Evolutionary conservation across 1,140 invertebrate species (phyloP).

Genomic region (Chelonus insularis): DNA sequence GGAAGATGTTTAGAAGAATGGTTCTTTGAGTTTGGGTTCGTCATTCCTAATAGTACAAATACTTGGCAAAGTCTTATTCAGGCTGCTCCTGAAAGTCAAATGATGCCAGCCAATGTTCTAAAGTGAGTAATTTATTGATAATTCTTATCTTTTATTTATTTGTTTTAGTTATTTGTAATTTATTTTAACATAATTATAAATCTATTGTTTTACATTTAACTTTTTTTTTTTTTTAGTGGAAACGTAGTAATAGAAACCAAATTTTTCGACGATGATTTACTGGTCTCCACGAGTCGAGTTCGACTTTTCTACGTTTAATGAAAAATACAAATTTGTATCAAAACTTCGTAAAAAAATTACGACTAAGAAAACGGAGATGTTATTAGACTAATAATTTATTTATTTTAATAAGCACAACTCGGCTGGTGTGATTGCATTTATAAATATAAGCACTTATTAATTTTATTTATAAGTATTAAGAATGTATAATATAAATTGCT

Average conservation of each 20-base stretch:
- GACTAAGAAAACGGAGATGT: too few species aligned
- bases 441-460: too few species aligned
- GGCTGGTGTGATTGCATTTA: too few species aligned
- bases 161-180: background rate
- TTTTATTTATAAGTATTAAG: too few species aligned
- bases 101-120: constrained; percentile 98
- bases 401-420: too few species aligned
- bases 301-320: constrained; percentile 94
- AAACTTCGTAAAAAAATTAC: too few species aligned
- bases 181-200: background rate
- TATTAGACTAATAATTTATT: too few species aligned
- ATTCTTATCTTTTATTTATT: constrained; percentile 11
- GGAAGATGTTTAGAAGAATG: constrained; percentile 91
- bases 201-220: constrained; percentile 8
- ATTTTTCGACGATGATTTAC: constrained; percentile 94
- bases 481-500: too few species aligned
- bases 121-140: constrained; percentile 68
- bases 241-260: constrained; percentile 99
- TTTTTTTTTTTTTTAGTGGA: constrained; percentile 73
- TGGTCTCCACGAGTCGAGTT: constrained; percentile 94
- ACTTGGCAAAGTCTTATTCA: constrained; percentile 99
- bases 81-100: constrained; percentile 98
- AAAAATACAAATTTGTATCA: too few species aligned
- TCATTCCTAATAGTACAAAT: constrained; percentile 98
- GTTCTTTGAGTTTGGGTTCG: constrained; percentile 99